phyloP scores from a whole-genome alignment of 2,797 vertebrate genomes.

The Hippoglossus hippoglossus region DNA sequence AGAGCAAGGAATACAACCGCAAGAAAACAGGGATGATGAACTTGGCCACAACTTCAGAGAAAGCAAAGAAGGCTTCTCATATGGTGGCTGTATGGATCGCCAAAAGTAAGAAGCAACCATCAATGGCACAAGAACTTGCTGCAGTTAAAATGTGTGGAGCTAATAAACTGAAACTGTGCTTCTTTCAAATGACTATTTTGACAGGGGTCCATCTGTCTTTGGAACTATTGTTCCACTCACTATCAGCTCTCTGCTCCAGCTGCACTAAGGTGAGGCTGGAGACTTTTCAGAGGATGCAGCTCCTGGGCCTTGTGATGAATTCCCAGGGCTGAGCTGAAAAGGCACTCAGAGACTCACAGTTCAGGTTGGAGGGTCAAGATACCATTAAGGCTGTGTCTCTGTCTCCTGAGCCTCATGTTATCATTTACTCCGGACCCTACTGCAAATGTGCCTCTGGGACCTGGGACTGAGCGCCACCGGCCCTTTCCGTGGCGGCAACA shows the following conservation, averaged over 20 bases:
- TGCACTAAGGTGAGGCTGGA: background rate
- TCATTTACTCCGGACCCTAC: background rate
- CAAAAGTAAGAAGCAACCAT: background rate
- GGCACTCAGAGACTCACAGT: background rate
- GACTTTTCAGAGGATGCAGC: background rate
- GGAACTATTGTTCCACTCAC: background rate
- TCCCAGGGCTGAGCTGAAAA: background rate
- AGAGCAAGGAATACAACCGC: background rate
- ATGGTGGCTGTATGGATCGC: background rate
- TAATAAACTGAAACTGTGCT: background rate
- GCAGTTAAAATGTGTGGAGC: background rate
- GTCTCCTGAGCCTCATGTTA: slow-evolving; percentile 4
- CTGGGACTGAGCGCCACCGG: slow-evolving; percentile 16
- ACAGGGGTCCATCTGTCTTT: background rate
- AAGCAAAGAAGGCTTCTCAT: background rate
- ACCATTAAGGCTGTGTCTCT: background rate
- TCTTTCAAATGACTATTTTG: background rate
- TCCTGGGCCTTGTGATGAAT: background rate
- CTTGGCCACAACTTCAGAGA: background rate
- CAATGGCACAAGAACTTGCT: background rate
- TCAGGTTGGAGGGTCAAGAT: background rate
- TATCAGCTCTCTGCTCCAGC: too few relatives aligned
- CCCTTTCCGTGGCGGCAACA: slow-evolving; percentile 8
- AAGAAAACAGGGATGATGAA: background rate
- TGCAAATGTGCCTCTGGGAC: slow-evolving; percentile 26